Evolutionary conservation across 2,113 vertebrate species (phyloP).

Genomic region (Canis aureus): DNA sequence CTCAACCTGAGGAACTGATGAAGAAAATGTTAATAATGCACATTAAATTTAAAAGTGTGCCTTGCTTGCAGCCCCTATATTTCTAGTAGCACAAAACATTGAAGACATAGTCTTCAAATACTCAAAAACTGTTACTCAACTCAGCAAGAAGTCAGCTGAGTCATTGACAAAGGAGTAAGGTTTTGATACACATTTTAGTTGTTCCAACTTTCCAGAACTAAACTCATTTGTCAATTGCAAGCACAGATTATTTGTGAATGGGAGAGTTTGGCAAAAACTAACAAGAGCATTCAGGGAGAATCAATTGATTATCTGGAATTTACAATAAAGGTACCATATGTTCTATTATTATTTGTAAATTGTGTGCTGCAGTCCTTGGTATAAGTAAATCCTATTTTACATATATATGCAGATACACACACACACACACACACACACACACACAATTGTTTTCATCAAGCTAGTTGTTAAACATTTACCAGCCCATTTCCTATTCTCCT

Average conservation of each 20-base stretch:
- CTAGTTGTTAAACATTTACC: background rate
- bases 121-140: background rate
- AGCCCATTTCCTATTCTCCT: background rate
- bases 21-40: background rate
- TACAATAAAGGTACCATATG: background rate
- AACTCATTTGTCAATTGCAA: rapidly evolving
- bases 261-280: background rate
- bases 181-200: background rate
- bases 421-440: background rate
- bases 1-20: background rate
- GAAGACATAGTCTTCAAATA: background rate
- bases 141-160: background rate
- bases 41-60: background rate
- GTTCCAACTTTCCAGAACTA: background rate
- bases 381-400: background rate
- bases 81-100: background rate
- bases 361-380: background rate
- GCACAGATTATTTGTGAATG: background rate
- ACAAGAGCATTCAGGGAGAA: background rate
- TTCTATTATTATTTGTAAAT: background rate
- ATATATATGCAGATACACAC: background rate
- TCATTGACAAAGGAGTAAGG: background rate
- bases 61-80: background rate
- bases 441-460: background rate
- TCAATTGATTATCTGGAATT: background rate